Evolutionary conservation across 2,888 invertebrate genomes (phyloP).

Genomic region (Microchrysa polita): DNA sequence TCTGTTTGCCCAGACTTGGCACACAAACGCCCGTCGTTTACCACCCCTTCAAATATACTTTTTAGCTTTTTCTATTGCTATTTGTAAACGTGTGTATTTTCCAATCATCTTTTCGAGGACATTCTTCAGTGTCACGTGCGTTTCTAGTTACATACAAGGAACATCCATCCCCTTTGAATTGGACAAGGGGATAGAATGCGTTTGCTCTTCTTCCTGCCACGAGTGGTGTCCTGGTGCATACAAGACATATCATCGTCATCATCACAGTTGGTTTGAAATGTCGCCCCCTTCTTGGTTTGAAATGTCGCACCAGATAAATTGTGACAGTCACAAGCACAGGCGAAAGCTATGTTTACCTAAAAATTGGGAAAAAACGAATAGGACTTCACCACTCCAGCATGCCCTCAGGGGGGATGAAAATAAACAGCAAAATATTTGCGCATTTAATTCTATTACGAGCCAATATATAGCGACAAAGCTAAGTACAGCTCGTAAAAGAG

Average conservation of each 20-base stretch:
- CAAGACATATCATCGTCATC: background rate
- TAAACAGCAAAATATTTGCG: constrained; percentile 38
- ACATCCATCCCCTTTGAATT: background rate
- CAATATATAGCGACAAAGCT: constrained; percentile 13
- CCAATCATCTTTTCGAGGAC: constrained; percentile 17
- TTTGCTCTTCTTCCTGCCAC: background rate
- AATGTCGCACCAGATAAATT: constrained; percentile 33
- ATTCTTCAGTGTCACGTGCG: constrained; percentile 10
- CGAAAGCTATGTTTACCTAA: constrained; percentile 20
- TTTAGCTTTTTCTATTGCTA: constrained; percentile 25
- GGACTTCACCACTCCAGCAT: constrained; percentile 10
- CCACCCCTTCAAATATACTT: constrained; percentile 21
- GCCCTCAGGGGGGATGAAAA: constrained; percentile 27
- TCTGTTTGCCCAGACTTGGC: constrained; percentile 47
- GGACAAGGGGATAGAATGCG: background rate
- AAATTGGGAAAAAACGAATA: constrained; percentile 12
- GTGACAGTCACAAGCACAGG: constrained; percentile 13
- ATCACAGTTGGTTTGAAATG: constrained; percentile 14
- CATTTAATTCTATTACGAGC: constrained; percentile 41
- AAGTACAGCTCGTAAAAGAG: background rate
- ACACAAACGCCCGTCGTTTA: constrained; percentile 14
- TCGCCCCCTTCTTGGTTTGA: background rate
- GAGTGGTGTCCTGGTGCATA: background rate
- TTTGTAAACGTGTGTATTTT: constrained; percentile 7
- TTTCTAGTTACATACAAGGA: background rate